phyloP scores from a whole-genome alignment of 2,113 vertebrate species.

The Smithornis capensis region DNA sequence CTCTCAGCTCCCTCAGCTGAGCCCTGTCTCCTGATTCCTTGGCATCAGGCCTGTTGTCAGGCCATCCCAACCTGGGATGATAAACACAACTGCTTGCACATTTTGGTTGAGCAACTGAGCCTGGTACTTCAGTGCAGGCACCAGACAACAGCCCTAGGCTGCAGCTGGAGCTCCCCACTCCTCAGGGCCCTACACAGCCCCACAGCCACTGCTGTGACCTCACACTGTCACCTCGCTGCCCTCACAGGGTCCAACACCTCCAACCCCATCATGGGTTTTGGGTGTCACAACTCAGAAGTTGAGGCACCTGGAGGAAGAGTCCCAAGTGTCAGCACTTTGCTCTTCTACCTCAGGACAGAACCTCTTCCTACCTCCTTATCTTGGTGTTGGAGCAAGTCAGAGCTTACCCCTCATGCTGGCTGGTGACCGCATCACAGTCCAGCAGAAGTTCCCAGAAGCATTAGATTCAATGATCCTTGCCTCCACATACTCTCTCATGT shows the following conservation, averaged over 20 bases:
- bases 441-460: not conserved
- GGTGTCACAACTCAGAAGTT: not conserved
- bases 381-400: not conserved
- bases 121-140: not conserved
- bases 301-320: not conserved
- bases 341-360: not conserved
- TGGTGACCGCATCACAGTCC: not conserved
- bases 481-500: rapidly evolving
- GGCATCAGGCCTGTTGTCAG: not conserved
- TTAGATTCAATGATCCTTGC: rapidly evolving
- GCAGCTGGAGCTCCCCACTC: not conserved
- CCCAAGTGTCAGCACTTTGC: not conserved
- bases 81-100: not conserved
- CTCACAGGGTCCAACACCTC: not conserved
- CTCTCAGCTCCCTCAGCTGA: not conserved
- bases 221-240: rapidly evolving
- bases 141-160: not conserved
- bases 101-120: not conserved
- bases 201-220: rapidly evolving
- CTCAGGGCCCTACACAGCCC: rapidly evolving
- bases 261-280: not conserved
- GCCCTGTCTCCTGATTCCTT: not conserved
- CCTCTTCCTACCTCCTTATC: not conserved
- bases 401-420: not conserved
- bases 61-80: not conserved